Evolutionary conservation across 2,888 invertebrate genomes (phyloP), one percentile per base, ranked within the genome.

Genomic region (Tenthredo notha): DNA sequence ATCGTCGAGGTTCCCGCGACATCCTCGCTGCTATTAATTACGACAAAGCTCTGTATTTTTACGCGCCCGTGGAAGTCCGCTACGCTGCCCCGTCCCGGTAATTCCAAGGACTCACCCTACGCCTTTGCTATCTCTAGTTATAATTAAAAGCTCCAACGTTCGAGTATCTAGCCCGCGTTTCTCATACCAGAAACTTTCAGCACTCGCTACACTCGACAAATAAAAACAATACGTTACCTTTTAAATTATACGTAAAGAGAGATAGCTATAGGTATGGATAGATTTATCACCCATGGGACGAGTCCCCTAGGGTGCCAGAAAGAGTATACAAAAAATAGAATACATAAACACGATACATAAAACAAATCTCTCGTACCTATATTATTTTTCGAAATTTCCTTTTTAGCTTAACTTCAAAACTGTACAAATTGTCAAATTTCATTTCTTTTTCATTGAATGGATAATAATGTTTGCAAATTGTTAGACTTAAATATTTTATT

Each of bases 1-100:
- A 83, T 65, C 65, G 83, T 43, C 67, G 83, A 83, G 83, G 67
- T 70, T 67, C 83, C 58, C 83, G 47, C 83, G 83, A 83, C 83
- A 67, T 83, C 67, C 83, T 83, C 83, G 43, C 47, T 43, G 54
- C 83, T 65, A 83, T 83, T 83, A 83, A 83, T 83, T 83, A 83
- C 83, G 83, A 29, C 67, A 67, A 43, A 65, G 65, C 25, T 80
- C 61, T 83, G 67, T 70, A 67, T 83, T 83, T 83, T 83, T 70
- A 83, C 50, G 65, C 61, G 83, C 70, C 67, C 40, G 70, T 43
- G 83, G 80, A 80, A 61, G 80, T 80, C 80, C 58, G 80, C 80
- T 61, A 37, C 37, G 80, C 15, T 80, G 58, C n/a, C 37, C 33
- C 77, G 21, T 61, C 40, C 80, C 40, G 25, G 80, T 43, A 80